Evolutionary conservation across 1,140 invertebrate species (phyloP), one percentile per base, ranked within the genome.

Genomic region (Penaeus chinensis): DNA sequence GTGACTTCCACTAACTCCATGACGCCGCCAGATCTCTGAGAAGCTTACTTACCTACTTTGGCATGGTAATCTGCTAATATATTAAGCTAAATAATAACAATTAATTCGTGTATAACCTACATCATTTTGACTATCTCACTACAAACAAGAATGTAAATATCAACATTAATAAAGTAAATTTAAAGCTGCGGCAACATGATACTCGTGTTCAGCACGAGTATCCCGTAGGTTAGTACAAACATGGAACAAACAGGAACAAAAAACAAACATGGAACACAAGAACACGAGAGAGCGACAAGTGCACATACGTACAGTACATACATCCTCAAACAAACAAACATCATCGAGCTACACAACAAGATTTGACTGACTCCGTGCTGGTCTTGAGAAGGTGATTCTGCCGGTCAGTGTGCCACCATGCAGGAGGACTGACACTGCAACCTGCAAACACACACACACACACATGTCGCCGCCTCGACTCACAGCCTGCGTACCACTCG

Each of bases 11-110:
- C 69, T 65, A 62, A 78, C 61, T 85, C 74, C 83, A 85, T 60
- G 83, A 77, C 61, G 54, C 74, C 83, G 42, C 54, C 83, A 85
- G 83, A 85, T 85, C 78, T 87, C 85, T 82, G 80, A 82, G 81
- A 87, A 87, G 86, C 86, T 87, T 87, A 87, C 69, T 82, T 82
- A 87, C 80, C 86, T 87, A 87, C 86, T 87, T 87, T 87, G 86
- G 86, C 86, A 87, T 85, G 71, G 86, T 87, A 82, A 87, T 77
- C 77, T 76, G 37, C 86, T 87, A 87, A 82, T 87, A 82, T 87
- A 82, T 87, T 82, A 87, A 87, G 85, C 85, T 87, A 82, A 87
- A 87, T 82, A 63, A 82, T 85, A 79, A 78, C 84, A 69, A 81
- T 78, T 78, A 85, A 85, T 85, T 85, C 74, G 61, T 85, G 74